Percentiles rank a stretch among this genome's conserved stretches.
Conservation (phyloP, 2,113 vertebrate genomes). For the Probosciger aterrimus region DNA sequence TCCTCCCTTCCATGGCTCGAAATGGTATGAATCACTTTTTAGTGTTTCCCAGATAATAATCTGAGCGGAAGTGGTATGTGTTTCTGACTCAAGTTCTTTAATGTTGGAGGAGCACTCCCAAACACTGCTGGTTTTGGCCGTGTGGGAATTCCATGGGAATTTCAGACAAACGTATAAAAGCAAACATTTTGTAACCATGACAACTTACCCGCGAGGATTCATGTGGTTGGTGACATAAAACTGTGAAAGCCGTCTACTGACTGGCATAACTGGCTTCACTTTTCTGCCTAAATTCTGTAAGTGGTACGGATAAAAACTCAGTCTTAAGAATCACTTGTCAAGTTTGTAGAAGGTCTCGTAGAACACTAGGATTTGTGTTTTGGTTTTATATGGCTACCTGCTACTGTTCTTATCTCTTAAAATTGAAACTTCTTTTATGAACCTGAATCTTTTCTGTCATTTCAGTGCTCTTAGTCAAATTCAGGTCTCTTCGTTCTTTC, state of each 20-base stretch:
- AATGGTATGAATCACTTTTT: conserved; percentile 71
- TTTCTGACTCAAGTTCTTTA: conserved; percentile 57
- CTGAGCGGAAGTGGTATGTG: conserved; percentile 14
- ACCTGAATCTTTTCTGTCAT: rapidly evolving
- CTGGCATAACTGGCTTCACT: not conserved
- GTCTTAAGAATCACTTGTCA: not conserved
- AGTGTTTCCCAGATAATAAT: conserved; percentile 65
- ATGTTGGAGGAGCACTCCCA: conserved; percentile 34
- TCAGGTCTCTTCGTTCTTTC: not conserved
- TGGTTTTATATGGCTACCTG: not conserved
- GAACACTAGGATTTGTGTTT: not conserved
- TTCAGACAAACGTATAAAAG: conserved; percentile 47
- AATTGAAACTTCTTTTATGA: not conserved
- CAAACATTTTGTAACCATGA: conserved; percentile 69
- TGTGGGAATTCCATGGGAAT: conserved; percentile 59
- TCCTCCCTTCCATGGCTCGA: conserved; percentile 64
- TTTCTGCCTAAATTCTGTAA: not conserved
- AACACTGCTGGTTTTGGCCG: conserved; percentile 26
- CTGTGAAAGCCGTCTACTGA: not conserved
- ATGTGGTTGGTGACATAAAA: conserved; percentile 30
- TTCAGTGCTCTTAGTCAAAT: not conserved
- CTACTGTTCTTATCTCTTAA: not conserved
- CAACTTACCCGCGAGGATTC: conserved; percentile 44
- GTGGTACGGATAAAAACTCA: not conserved
- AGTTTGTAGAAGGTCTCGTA: not conserved